Base-by-base conservation (phyloP, 2,113 vertebrate genomes). In the Sinocyclocheilus anshuiensis region DNA sequence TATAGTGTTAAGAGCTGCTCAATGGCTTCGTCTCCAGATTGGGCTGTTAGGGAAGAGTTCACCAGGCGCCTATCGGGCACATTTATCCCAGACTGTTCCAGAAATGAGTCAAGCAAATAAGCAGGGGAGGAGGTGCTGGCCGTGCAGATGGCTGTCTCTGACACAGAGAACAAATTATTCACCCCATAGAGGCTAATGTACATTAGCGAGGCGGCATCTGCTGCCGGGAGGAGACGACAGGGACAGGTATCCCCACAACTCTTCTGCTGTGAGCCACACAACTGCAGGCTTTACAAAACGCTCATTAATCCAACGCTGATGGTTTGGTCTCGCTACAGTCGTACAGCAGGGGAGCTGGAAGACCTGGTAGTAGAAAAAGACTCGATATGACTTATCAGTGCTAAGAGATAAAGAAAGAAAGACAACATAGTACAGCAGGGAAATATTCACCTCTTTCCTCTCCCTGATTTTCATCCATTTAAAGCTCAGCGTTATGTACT, bases 31-130 rank as follows among this genome's bases (percentile, higher is more conserved):
- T 29, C 83, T 33, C n/a, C 94, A 95, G 94, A 95, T 96, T 96
- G 93, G 92, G 24, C 95, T 94, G 92, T 93, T 92, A 95, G 94
- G 92, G 90, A 92, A 93, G 92, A 93, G 94, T 94, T 95, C 87
- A 87, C 69, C 36, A 74, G 89, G 88, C 93, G 89, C 94, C 93
- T 95, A 94, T 95, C 95, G 93, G 92, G 92, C 57, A 91, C 91
- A 95, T 96, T 96, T 95, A 94, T 94, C 91, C 91, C 78, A 65
- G 85, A 83, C 50, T 59, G 33, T 80, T 83, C 42, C 29, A 77
- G 89, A 93, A 96, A 95, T 94, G 92, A 94, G 94, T 94, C 82
- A 92, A 93, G 91, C 92, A 89, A 92, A 92, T n/a, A 89, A 94
- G 87, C 91, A 87, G 89, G 93, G 92, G 93, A 93, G 92, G 92